phyloP scores from a whole-genome alignment of 2,888 invertebrate genomes.

The Omphaloscelis lunosa region DNA sequence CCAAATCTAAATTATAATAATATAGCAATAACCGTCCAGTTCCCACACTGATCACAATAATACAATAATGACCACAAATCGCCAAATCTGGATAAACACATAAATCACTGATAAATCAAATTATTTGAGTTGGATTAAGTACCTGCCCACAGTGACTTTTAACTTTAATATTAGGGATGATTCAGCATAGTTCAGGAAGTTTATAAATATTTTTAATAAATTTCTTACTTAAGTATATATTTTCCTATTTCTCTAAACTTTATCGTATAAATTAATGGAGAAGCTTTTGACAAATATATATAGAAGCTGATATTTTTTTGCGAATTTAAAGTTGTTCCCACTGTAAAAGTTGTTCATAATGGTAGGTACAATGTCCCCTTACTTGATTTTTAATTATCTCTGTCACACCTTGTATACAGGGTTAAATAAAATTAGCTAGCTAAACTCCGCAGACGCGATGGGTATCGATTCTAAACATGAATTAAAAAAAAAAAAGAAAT shows the following conservation, averaged over 20 bases:
- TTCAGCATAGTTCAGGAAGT: background rate
- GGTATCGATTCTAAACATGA: no score
- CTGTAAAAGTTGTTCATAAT: background rate
- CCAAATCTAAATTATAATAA: background rate
- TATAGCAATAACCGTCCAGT: conserved; percentile 8
- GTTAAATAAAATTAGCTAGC: no score
- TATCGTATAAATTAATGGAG: background rate
- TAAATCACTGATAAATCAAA: conserved; percentile 45
- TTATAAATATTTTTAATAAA: background rate
- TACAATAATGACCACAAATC: conserved; percentile 32
- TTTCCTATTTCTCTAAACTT: background rate
- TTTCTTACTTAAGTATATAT: background rate
- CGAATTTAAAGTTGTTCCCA: background rate
- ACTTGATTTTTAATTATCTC: background rate
- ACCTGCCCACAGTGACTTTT: conserved; percentile 11
- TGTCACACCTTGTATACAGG: background rate
- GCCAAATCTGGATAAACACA: conserved; percentile 49
- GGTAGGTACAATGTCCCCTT: background rate
- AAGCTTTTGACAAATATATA: no score
- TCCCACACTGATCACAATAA: conserved; percentile 63
- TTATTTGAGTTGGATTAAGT: conserved; percentile 7
- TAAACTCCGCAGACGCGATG: no score
- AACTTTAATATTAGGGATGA: conserved; percentile 24
- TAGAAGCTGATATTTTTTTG: background rate
- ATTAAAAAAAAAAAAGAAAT: no score